Conservation (phyloP, 1,140 invertebrate genomes). For the Drosophila pallidifrons region DNA sequence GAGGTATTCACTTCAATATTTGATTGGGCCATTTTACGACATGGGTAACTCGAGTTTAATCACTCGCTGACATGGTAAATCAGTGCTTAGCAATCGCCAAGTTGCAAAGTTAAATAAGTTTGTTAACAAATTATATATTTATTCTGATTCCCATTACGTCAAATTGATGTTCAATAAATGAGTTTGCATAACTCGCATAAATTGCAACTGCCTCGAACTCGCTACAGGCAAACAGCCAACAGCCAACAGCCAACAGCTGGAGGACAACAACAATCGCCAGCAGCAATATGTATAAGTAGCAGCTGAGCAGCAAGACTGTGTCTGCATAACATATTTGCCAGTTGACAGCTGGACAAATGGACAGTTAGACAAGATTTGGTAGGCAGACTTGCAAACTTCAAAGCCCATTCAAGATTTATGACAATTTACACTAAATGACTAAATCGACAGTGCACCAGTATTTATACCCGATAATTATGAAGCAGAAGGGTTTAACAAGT, state of each 20-base stretch:
- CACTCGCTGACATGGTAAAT: constrained; percentile 47
- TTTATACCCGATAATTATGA: background rate
- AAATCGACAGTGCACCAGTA: constrained; percentile 12
- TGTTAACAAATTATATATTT: constrained; percentile 48
- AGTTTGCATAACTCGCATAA: constrained; percentile 67
- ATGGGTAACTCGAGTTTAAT: constrained; percentile 43
- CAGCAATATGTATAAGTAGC: background rate
- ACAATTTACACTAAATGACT: constrained; percentile 52
- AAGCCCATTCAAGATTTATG: constrained; percentile 65
- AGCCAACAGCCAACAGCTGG: constrained; percentile 48
- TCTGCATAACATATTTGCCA: constrained; percentile 45
- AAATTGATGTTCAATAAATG: constrained; percentile 71
- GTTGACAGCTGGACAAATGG: constrained; percentile 22
- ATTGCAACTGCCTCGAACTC: constrained; percentile 42
- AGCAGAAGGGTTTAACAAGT: background rate
- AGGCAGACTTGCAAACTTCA: constrained; percentile 35
- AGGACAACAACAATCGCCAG: constrained; percentile 76
- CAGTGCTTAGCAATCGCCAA: background rate
- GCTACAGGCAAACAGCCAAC: constrained; percentile 32
- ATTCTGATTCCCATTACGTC: constrained; percentile 70
- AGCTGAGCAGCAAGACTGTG: constrained; percentile 21
- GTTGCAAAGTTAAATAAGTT: constrained; percentile 49
- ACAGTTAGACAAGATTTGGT: background rate
- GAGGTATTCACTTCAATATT: constrained; percentile 5
- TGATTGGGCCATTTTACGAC: constrained; percentile 25